Conservation (phyloP, 35 echinoderm and acorn worm species). For the Ophioderma brevispina region DNA sequence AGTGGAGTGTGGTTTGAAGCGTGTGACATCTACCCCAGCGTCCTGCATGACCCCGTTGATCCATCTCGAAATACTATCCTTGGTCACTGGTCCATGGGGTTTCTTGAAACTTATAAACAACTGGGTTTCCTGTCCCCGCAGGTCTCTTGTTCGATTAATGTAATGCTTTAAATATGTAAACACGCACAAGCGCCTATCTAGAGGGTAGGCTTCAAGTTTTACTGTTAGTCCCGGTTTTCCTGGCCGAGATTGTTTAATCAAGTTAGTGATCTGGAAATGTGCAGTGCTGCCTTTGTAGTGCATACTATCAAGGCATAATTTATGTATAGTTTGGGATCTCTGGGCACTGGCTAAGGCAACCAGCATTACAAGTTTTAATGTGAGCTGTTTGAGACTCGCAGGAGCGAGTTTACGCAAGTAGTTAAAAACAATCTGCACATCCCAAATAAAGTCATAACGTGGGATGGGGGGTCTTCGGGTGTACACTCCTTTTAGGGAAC, state of each 20-base stretch:
- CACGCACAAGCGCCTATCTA: conserved; percentile 66
- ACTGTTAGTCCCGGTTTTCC: conserved; percentile 11
- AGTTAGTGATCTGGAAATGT: conserved; percentile 30
- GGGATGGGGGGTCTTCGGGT: conserved; percentile 45
- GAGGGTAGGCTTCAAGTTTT: conserved; percentile 28
- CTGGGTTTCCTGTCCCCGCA: conserved; percentile 19
- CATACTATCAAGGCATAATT: conserved; percentile 11
- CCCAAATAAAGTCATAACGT: conserved; percentile 57
- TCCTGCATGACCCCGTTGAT: conserved; percentile 18
- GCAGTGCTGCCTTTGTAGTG: conserved; percentile 3
- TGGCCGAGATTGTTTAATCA: conserved; percentile 58
- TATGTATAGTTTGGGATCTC: conserved; percentile 34
- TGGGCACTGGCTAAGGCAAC: conserved; percentile 54
- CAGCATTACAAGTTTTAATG: conserved; percentile 47
- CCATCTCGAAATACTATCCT: conserved; percentile 59
- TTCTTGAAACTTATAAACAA: conserved; percentile 69
- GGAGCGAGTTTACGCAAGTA: conserved; percentile 38
- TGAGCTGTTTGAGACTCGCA: conserved; percentile 44
- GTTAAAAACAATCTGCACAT: conserved; percentile 51
- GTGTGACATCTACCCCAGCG: conserved; percentile 42
- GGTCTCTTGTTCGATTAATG: conserved; percentile 40
- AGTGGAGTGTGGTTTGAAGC: conserved; percentile 23
- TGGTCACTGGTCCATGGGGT: conserved; percentile 34
- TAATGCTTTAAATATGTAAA: conserved; percentile 49
- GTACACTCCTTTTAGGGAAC: conserved; percentile 75